These are phyloP conservation scores for Microcebus ravelobensis DNA, from an alignment of 2,113 vertebrate species.

Conservation along the genomic window DNA sequence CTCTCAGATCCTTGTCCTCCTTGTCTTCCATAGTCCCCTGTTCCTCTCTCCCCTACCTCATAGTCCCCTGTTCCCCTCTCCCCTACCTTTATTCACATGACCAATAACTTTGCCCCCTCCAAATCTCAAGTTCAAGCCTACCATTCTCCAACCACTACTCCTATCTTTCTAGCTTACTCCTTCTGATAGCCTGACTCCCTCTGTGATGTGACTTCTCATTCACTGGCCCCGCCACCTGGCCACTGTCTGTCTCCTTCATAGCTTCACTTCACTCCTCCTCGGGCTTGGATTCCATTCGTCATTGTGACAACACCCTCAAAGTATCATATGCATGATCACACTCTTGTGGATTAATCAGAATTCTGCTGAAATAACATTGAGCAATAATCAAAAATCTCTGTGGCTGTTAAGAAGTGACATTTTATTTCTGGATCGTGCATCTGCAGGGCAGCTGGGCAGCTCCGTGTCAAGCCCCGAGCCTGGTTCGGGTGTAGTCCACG, in stretches of 20 bases:
- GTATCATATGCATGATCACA: neutral
- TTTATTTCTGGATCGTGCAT: neutral
- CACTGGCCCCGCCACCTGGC: neutral
- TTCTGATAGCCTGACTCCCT: neutral
- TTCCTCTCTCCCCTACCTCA: neutral
- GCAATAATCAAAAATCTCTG: neutral
- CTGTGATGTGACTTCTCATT: neutral
- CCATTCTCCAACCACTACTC: neutral
- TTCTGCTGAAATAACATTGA: conserved; percentile 11
- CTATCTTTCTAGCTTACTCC: neutral
- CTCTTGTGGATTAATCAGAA: neutral
- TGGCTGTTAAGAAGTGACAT: neutral
- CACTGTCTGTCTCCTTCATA: neutral
- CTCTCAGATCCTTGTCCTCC: neutral
- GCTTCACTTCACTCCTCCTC: neutral
- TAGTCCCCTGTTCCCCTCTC: neutral
- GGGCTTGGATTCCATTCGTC: neutral
- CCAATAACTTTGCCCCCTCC: neutral
- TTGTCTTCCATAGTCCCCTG: neutral
- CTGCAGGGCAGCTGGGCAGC: neutral
- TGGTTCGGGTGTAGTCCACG: neutral
- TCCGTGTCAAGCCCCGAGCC: neutral
- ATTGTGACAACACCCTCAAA: neutral
- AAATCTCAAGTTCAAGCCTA: neutral
- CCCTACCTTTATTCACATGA: neutral